Base-by-base conservation (phyloP, 2,113 vertebrate species). In the Nematolebias whitei region DNA sequence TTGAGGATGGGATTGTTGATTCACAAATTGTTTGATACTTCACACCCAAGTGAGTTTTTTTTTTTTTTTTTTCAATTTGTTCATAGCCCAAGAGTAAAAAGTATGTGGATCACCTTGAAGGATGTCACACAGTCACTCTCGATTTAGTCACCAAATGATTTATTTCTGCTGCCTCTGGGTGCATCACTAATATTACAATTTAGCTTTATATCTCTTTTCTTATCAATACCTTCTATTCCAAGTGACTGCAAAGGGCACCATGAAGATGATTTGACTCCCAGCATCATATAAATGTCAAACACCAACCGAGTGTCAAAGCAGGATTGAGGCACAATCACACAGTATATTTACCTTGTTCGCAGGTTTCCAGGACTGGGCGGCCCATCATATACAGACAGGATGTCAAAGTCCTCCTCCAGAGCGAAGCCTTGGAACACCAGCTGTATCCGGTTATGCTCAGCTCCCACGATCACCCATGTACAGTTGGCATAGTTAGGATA, bases 401-500 rank as follows among this genome's bases (percentile, higher is more conserved):
- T 94, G 64, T 99, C 98, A 76, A 99, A 99, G 86, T 99, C 98
- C 90, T 99, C 98, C 83, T 99, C 98, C 52, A 99, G 88, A 0
- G 98, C 98, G 35, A 99, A 99, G 79, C 97, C 95, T 90, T 97
- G 96, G 93, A 99, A 99, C 82, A 98, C 96, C 3, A 99, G 94
- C 91, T 99, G 98, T 92, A 99, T 95, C 88, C 98, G 92, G 89
- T 96, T 96, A 89, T 98, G 95, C 80, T 96, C 95, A 53, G 95
- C 94, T 0, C 95, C 94, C 16, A 93, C 93, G 80, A 99, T 95
- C 86, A 95, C 98, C 98, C 98, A 99, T 0, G 96, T 98, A 88
- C 98, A 99, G 93, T 99, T 99, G 93, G 96, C 98, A 18, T 98
- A 99, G 91, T 99, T 99, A 66, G 98, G 98, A 82, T 99, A 99